Percentiles rank a stretch among this genome's conserved stretches.
phyloP scores from a whole-genome alignment of 2,797 vertebrate genomes.

The Limosa lapponica region DNA sequence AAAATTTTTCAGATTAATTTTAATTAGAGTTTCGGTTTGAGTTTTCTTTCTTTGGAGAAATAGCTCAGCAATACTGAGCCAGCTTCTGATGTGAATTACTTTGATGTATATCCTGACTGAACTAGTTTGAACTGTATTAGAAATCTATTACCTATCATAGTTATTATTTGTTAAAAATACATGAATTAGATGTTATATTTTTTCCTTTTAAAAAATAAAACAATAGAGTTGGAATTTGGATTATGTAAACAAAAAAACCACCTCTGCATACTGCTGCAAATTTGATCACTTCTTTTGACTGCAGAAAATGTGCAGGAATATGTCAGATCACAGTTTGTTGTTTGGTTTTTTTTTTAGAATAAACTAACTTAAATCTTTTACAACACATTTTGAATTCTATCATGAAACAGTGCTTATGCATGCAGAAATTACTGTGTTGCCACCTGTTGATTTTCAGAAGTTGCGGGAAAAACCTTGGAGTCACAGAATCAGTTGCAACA shows the following conservation, averaged over 20 bases:
- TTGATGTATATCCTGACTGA: background rate
- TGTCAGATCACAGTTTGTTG: background rate
- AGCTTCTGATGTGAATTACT: background rate
- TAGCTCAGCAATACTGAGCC: background rate
- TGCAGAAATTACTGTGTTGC: background rate
- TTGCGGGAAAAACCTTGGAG: background rate
- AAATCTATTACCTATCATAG: background rate
- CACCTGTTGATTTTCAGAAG: background rate
- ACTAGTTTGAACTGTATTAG: background rate
- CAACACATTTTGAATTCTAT: background rate
- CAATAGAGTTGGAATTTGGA: background rate
- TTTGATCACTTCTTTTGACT: background rate
- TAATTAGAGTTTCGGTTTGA: background rate
- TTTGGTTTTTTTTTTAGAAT: background rate
- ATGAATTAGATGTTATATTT: background rate
- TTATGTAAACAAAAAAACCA: background rate
- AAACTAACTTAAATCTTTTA: background rate
- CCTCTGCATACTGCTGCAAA: background rate
- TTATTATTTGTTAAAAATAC: background rate
- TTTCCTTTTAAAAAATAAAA: background rate
- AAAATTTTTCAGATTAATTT: background rate
- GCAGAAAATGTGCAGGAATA: background rate
- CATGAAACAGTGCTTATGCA: background rate
- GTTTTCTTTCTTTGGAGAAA: background rate
- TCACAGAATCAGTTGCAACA: background rate